Base-by-base conservation (phyloP, 2,888 invertebrate species). In the Podotricha telesiphe region DNA sequence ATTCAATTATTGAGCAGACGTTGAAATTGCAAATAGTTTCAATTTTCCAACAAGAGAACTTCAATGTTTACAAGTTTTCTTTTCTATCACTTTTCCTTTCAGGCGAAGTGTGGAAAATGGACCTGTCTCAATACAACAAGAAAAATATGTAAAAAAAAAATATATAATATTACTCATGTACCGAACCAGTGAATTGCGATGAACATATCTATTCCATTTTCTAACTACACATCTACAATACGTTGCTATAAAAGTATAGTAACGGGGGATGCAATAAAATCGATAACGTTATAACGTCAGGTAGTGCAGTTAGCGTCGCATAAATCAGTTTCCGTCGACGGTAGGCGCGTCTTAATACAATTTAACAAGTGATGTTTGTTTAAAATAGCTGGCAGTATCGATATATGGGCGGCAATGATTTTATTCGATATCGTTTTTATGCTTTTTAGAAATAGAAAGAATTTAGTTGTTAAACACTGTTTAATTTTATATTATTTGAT, bases 261-360 rank as follows among this genome's bases (percentile, higher is more conserved):
- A 15, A 34, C 47, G 28, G 19, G 58, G 42, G 37, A 50, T 45
- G 59, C 69, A 69, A 66, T 69, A 69, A 69, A 68, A 66, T 71
- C 69, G 66, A 71, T 71, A 71, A 67, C 53, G 37, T 51, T 62
- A 62, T 62, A 40, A 67, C 84, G 78, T 82, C 84, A 74, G 68
- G 50, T 77, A 81, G 74, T 88, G 88, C 87, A 88, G 84, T 82
- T 82, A 83, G 84, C 80, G 79, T 70, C 78, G 74, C 82, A 86
- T 89, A 89, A 89, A 90, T 91, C 90, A 89, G 84, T 81, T 83
- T 82, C 79, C 84, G 83, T 79, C 78, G 82, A 83, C 79, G 73
- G 80, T 84, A 85, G 85, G 84, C 86, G 85, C 77, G 85, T 89
- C 89, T 89, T 88, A 88, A 89, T 89, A 89, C 87, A 87, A 87